These are phyloP conservation scores for Gallinago solitaria DNA, from an alignment of 2,797 vertebrate species.

Conservation along the genomic window DNA sequence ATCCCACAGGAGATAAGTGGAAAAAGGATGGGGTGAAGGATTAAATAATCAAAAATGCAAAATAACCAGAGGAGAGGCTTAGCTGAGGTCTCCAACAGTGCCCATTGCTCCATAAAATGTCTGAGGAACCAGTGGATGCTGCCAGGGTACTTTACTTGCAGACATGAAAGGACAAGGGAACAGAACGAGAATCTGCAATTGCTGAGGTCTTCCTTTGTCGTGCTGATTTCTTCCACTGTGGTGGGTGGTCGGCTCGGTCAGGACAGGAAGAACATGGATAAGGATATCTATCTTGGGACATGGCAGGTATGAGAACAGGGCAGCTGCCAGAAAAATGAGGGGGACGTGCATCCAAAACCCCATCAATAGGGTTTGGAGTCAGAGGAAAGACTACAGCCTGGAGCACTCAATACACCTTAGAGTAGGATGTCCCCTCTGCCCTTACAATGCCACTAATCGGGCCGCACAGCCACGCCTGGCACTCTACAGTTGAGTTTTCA, in stretches of 20 bases:
- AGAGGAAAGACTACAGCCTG: not conserved
- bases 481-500: not conserved
- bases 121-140: not conserved
- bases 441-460: rapidly evolving
- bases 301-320: not conserved
- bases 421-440: not conserved
- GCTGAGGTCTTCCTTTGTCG: not conserved
- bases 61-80: not conserved
- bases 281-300: not conserved
- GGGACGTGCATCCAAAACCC: not conserved
- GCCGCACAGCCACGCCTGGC: not conserved
- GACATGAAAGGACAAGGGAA: not conserved
- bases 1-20: not conserved
- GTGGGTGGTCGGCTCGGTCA: rapidly evolving
- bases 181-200: not conserved
- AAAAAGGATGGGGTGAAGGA: not conserved
- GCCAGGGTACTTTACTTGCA: not conserved
- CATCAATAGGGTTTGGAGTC: not conserved
- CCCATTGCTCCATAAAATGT: not conserved
- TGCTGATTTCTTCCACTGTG: not conserved
- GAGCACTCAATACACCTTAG: rapidly evolving
- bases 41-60: not conserved
- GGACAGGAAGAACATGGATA: not conserved
- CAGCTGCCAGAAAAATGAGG: not conserved
- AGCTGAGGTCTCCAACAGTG: not conserved